phyloP scores from a whole-genome alignment of 2,888 invertebrate species.

The Macaria notata region DNA sequence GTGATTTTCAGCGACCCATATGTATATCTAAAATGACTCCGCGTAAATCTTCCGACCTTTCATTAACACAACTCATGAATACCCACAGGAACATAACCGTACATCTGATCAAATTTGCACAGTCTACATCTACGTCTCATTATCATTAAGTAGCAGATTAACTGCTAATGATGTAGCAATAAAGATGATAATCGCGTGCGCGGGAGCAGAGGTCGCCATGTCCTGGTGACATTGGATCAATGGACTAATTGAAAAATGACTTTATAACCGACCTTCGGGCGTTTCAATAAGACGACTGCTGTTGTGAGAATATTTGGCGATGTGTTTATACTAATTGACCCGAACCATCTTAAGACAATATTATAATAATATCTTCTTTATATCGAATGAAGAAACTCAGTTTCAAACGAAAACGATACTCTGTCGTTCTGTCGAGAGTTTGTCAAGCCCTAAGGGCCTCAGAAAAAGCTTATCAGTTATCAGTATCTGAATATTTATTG shows the following conservation, averaged over 20 bases:
- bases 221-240: constrained; percentile 76
- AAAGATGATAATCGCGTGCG: constrained; percentile 45
- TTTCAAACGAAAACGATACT: no score
- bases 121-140: constrained; percentile 42
- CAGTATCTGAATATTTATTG: no score
- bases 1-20: no score
- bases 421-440: no score
- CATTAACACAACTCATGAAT: constrained; percentile 23
- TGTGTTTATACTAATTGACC: constrained; percentile 1
- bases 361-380: no score
- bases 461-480: no score
- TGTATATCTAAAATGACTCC: no score
- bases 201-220: constrained; percentile 57
- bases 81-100: constrained; percentile 33
- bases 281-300: constrained; percentile 51
- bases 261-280: constrained; percentile 66
- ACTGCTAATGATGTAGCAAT: constrained; percentile 41
- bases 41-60: constrained; percentile 14
- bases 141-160: constrained; percentile 37
- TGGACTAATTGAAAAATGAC: constrained; percentile 77
- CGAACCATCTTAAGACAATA: no score
- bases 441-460: no score
- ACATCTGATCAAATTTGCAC: constrained; percentile 62
- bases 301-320: constrained; percentile 53
- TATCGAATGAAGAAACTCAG: no score